Evolutionary conservation across 1,140 invertebrate genomes (phyloP).

Genomic region (Plectrocnemia conspersa): DNA sequence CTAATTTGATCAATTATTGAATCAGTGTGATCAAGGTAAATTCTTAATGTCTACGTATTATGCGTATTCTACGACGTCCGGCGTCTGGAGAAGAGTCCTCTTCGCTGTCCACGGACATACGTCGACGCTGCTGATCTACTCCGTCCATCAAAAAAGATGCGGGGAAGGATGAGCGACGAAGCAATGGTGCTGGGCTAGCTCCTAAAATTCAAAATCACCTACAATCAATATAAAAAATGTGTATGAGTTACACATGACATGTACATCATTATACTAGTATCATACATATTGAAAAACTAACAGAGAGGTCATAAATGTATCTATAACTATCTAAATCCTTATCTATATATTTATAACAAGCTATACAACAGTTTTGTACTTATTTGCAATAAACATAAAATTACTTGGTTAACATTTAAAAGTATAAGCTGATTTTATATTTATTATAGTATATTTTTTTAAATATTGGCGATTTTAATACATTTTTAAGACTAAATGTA

Average conservation of each 20-base stretch:
- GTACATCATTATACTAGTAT: neutral
- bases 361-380: too few species aligned
- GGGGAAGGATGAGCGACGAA: constrained; percentile 31
- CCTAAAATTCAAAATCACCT: constrained; percentile 13
- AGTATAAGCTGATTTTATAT: too few species aligned
- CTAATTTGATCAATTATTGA: too few species aligned
- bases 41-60: constrained; percentile 31
- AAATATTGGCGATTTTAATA: too few species aligned
- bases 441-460: too few species aligned
- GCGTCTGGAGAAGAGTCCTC: constrained; percentile 27
- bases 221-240: neutral
- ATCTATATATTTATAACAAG: too few species aligned
- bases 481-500: too few species aligned
- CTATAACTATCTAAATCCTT: too few species aligned
- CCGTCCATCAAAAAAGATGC: constrained; percentile 17
- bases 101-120: constrained; percentile 31
- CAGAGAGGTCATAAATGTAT: neutral
- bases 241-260: neutral
- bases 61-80: constrained; percentile 13
- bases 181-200: constrained; percentile 25
- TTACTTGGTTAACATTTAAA: too few species aligned
- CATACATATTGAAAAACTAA: neutral
- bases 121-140: constrained; percentile 7
- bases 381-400: too few species aligned
- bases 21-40: too few species aligned